phyloP scores from a whole-genome alignment of 2,888 invertebrate genomes.

The Cacoxenus indagator region DNA sequence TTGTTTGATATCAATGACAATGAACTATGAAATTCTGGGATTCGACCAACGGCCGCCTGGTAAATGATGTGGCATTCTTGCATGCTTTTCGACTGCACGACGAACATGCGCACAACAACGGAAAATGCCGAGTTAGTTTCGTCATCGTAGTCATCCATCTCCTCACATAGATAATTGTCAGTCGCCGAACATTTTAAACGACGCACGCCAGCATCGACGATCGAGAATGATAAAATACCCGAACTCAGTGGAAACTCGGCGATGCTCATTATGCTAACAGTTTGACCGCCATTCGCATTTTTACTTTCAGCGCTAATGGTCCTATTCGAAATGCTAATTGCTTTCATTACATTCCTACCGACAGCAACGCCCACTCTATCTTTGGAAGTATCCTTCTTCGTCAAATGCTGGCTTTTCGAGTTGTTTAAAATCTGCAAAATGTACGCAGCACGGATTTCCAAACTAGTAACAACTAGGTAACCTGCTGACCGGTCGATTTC shows the following conservation, averaged over 20 bases:
- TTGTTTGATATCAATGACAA: conserved; percentile 37
- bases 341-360: neutral
- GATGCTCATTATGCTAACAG: conserved; percentile 79
- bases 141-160: conserved; percentile 75
- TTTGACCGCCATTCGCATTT: neutral
- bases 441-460: conserved; percentile 86
- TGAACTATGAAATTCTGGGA: conserved; percentile 56
- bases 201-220: conserved; percentile 81
- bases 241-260: conserved; percentile 90
- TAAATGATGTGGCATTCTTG: conserved; percentile 86
- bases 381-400: conserved; percentile 15
- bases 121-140: conserved; percentile 73
- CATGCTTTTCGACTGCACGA: conserved; percentile 89
- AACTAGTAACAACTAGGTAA: conserved; percentile 90
- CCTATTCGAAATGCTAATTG: conserved; percentile 28
- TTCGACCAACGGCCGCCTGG: conserved; percentile 69
- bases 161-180: conserved; percentile 72
- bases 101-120: conserved; percentile 76
- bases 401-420: conserved; percentile 40
- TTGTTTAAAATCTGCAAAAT: conserved; percentile 81
- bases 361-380: neutral
- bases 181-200: conserved; percentile 72
- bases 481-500: conserved; percentile 87
- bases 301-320: conserved; percentile 30
- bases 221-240: conserved; percentile 90